Base-by-base conservation (phyloP, 2,797 vertebrate genomes). In the Pangasius krempfi region DNA sequence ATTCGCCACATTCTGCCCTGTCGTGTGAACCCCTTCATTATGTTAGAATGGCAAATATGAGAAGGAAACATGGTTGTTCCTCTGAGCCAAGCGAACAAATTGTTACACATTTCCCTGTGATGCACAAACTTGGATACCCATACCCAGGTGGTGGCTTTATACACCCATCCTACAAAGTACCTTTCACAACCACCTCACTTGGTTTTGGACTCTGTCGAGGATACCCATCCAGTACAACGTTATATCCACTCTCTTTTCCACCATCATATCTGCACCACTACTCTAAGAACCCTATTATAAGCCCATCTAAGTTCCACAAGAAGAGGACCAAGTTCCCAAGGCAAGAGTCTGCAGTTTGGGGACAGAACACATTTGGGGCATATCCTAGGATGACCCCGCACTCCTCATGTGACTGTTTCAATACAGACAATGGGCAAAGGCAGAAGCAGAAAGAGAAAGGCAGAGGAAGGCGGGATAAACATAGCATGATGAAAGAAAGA, bases 291-390 rank as follows among this genome's bases (percentile, higher is more conserved):
- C 95, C 98, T 89, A 96, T 99, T 88, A 97, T 99, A 89, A 99
- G 99, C 88, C 98, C 98, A 0, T 97, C 98, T 90, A 97, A 99
- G 90, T 99, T 99, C 83, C 98, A 98, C 94, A 97, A 98, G 95
- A 97, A 98, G 91, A 98, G 98, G 91, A 97, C 97, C 94, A 97
- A 98, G 93, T 93, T 98, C 58, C 92, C 98, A 44, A 96, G 97
- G 88, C 98, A 97, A 92, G 98, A 97, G 87, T 96, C 96, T 78
- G 96, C 89, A 79, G 90, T 94, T 76, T 91, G 90, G 93, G 93
- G 66, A 91, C 93, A 88, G 93, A 97, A 94, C 44, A 96, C 30
- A 97, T 94, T 93, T 96, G 60, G 88, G n/a, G 50, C 86, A 0
- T 87, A 97, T 70, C 96, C 97, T 87, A 97, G 97, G 1, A 97